Evolutionary conservation across 1,140 invertebrate genomes (phyloP).

Genomic region (Aphelenchoides fujianensis): DNA sequence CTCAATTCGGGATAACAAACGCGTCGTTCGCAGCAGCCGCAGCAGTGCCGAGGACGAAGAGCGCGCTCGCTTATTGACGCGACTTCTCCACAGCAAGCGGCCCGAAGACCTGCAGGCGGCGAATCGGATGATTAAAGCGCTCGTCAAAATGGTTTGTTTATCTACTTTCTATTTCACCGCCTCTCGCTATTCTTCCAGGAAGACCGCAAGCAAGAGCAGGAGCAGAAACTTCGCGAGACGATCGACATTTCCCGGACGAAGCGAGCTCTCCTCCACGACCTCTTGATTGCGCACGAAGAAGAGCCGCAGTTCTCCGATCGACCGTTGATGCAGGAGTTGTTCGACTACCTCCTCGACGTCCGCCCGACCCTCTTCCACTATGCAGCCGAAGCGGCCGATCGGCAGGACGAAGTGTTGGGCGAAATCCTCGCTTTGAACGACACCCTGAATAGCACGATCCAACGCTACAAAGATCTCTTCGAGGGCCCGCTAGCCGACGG

Average conservation of each 20-base stretch:
- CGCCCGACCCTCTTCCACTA: slow-evolving; percentile 75
- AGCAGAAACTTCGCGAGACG: slow-evolving; percentile 74
- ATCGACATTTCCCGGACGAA: slow-evolving; percentile 73
- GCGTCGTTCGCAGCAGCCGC: not conserved
- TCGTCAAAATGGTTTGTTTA: slow-evolving; percentile 91
- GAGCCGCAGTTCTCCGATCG: not conserved
- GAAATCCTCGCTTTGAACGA: slow-evolving; percentile 43
- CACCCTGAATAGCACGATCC: slow-evolving; percentile 35
- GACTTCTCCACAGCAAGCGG: slow-evolving; percentile 86
- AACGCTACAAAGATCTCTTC: slow-evolving; percentile 33
- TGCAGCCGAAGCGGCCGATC: slow-evolving; percentile 75
- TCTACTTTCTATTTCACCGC: slow-evolving; percentile 16
- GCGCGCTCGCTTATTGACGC: slow-evolving; percentile 77
- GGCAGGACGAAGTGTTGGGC: slow-evolving; percentile 70
- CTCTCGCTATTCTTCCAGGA: slow-evolving; percentile 69
- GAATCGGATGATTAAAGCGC: slow-evolving; percentile 88
- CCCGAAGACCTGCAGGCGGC: slow-evolving; percentile 90
- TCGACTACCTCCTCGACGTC: slow-evolving; percentile 74
- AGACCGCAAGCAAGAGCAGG: slow-evolving; percentile 76
- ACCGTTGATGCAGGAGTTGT: slow-evolving; percentile 69
- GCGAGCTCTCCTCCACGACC: slow-evolving; percentile 10
- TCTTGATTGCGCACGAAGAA: not conserved
- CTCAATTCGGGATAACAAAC: not conserved
- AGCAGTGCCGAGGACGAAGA: slow-evolving; percentile 71
- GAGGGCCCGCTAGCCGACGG: slow-evolving; percentile 4